Evolutionary conservation across 2,113 vertebrate genomes (phyloP).

Genomic region (Tetrao urogallus): DNA sequence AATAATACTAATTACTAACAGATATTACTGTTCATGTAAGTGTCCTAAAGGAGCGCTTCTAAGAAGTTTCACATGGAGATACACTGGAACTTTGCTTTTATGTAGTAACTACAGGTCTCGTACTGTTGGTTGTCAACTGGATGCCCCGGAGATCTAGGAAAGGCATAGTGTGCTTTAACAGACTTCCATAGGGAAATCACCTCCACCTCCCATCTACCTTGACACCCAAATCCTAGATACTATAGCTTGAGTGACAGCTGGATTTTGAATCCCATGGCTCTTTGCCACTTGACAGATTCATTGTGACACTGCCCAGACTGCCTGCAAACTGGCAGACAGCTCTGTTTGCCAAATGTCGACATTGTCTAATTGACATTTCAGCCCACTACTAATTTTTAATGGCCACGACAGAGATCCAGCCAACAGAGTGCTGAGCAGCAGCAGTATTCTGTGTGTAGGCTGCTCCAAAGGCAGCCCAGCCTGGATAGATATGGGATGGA

Average conservation of each 20-base stretch:
- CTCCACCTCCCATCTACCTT: not conserved
- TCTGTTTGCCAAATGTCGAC: slow-evolving; percentile 19
- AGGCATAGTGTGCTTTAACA: not conserved
- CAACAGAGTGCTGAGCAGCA: not conserved
- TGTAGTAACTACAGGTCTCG: not conserved
- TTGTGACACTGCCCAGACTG: slow-evolving; percentile 12
- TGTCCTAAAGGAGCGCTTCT: not conserved
- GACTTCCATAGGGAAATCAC: not conserved
- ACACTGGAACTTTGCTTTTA: not conserved
- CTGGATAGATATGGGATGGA: not conserved
- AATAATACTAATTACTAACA: not conserved
- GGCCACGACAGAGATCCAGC: not conserved
- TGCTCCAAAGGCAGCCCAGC: not conserved
- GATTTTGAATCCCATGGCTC: slow-evolving; percentile 5
- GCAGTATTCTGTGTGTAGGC: rapidly evolving
- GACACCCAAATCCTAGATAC: not conserved
- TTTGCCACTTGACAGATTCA: not conserved
- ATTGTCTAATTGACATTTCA: slow-evolving; percentile 24
- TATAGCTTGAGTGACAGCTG: not conserved
- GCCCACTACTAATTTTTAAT: not conserved
- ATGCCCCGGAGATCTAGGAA: not conserved
- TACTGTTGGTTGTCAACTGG: not conserved
- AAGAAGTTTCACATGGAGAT: not conserved
- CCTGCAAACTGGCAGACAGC: slow-evolving; percentile 29
- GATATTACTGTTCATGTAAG: not conserved